These are phyloP conservation scores for Abscondita cerata DNA, from an alignment of 2,888 invertebrate species.

Conservation along the genomic window DNA sequence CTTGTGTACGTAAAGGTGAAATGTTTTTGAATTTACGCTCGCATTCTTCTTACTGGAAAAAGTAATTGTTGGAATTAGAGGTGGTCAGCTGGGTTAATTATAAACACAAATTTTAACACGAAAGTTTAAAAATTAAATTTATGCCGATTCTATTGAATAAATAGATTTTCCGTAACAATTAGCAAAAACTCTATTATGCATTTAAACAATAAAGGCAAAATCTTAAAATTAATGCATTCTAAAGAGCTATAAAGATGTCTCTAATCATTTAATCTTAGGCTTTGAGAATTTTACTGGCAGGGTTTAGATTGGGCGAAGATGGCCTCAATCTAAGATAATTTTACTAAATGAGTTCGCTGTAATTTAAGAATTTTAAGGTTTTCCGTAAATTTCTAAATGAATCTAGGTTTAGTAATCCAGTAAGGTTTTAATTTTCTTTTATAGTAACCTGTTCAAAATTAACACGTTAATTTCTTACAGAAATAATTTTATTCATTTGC, in stretches of 20 bases:
- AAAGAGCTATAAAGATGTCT: constrained; percentile 7
- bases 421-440: constrained; percentile 7
- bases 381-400: constrained; percentile 3
- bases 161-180: too few relatives aligned
- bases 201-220: constrained; percentile 6
- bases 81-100: too few relatives aligned
- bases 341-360: constrained; percentile 9
- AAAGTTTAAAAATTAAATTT: too few relatives aligned
- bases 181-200: too few relatives aligned
- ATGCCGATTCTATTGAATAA: too few relatives aligned
- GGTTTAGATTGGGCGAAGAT: constrained; percentile 11
- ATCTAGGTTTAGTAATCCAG: constrained; percentile 2
- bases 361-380: constrained; percentile 12
- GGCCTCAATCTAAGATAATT: constrained; percentile 10
- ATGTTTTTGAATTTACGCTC: too few relatives aligned
- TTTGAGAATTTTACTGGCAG: constrained; percentile 11
- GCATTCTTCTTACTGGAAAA: too few relatives aligned
- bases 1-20: too few relatives aligned
- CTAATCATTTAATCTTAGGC: constrained; percentile 13
- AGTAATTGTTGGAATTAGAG: too few relatives aligned
- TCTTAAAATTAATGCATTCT: constrained; percentile 4
- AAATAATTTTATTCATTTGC: too few relatives aligned
- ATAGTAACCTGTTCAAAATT: not conserved
- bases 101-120: too few relatives aligned
- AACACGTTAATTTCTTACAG: too few relatives aligned